Conservation (phyloP, 1,140 invertebrate species). For the Bombus sylvicola region DNA sequence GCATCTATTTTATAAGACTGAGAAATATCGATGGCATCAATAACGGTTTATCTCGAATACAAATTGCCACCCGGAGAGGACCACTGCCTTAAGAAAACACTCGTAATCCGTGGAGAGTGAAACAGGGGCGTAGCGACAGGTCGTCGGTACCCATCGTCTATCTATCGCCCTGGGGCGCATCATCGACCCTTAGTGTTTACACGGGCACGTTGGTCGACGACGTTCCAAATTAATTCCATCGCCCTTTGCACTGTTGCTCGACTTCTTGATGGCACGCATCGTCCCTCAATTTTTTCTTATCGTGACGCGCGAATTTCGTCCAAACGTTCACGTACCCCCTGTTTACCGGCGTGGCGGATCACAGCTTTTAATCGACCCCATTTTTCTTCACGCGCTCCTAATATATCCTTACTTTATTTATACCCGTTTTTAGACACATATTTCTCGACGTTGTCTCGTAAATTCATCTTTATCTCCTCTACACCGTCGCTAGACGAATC, state of each 20-base stretch:
- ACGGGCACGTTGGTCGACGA: slow-evolving; percentile 41
- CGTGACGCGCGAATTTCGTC: slow-evolving; percentile 27
- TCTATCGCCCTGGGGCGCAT: slow-evolving; percentile 63
- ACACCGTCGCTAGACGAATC: neutral
- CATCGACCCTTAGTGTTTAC: slow-evolving; percentile 54
- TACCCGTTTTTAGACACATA: neutral
- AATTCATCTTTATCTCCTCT: slow-evolving; percentile 24
- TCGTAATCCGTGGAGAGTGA: slow-evolving; percentile 77
- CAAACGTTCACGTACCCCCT: slow-evolving; percentile 7
- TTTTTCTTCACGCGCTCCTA: too few species aligned
- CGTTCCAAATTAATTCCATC: slow-evolving; percentile 66
- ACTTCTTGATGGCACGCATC: slow-evolving; percentile 30
- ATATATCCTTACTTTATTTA: neutral
- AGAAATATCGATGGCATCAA: slow-evolving; percentile 80
- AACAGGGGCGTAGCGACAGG: slow-evolving; percentile 73
- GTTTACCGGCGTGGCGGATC: neutral
- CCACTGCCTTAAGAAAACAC: slow-evolving; percentile 78
- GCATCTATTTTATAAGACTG: slow-evolving; percentile 78
- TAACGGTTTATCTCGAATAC: slow-evolving; percentile 80
- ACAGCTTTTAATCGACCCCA: neutral
- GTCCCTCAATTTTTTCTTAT: neutral
- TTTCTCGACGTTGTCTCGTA: neutral
- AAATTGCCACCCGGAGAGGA: slow-evolving; percentile 74
- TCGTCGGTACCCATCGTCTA: slow-evolving; percentile 62
- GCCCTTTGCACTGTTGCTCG: slow-evolving; percentile 12